Evolutionary conservation across 2,888 invertebrate genomes (phyloP), one percentile per base, ranked within the genome.

Genomic region (Eucera pruinosa): DNA sequence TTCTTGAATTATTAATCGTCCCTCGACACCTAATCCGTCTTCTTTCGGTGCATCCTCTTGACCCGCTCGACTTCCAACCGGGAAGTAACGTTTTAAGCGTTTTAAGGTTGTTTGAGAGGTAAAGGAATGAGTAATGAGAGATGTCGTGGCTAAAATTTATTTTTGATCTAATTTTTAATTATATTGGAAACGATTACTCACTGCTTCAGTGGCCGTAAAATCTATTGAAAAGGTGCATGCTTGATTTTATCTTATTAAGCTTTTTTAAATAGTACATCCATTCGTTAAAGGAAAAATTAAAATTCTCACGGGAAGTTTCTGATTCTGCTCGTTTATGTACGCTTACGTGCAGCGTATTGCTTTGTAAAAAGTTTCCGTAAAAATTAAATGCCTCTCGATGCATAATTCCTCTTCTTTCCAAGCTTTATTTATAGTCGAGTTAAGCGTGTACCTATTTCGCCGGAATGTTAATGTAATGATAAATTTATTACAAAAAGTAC

Each of bases 1-100:
- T 76, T 67, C 20, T 27, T 58, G 50, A 75, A 76, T 78, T 77
- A 77, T 76, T 69, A 67, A 78, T 64, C 66, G 66, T 50, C 39
- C 54, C 60, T 69, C 36, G 65, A 55, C 60, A 52, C 55, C 57
- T 70, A 61, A 76, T 76, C 57, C 50, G 36, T 76, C 77, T 69
- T 65, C 75, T 61, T 77, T 57, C 45, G 48, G 39, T 20, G 43
- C 61, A 23, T 68, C 50, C 33, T 36, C 67, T 50, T 52, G 50
- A 33, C 27, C 45, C 13, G 27, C 23, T 27, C 33, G 33, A 15
- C 52, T 23, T 50, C 20, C 15, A 41, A 27, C n/a, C n/a, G 9
- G 47, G 27, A 54, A 20, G 36, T 36, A 36, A 52, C 50, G 25
- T 36, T 67, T 27, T 36, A n/a, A 33, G 15, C 23, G 20, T 48